Base-by-base conservation (phyloP, 2,797 vertebrate species). In the Poeciliopsis infans region DNA sequence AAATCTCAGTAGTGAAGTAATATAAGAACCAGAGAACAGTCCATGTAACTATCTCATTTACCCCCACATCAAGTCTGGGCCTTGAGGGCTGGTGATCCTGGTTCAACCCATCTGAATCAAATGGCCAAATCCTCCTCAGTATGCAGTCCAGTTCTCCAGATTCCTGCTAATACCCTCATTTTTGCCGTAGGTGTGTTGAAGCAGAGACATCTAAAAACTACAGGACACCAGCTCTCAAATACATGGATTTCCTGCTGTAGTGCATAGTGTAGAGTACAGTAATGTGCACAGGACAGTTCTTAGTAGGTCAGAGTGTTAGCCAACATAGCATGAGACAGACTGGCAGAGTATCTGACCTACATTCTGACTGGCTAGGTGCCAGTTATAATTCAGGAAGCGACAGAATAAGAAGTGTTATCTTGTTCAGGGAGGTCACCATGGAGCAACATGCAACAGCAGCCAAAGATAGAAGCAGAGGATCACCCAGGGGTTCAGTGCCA, bases 331-430 rank as follows among this genome's bases (percentile, higher is more conserved):
- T 75, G 77, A 83, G 86, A 80, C 83, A 8, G 73, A 73, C 87
- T 88, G 87, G 86, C 88, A 61, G 73, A 8, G 25, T 64, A 85
- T 77, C 77, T 89, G 91, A 91, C 90, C 93, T 90, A 91, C 86
- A 89, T 93, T 87, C 80, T 83, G 71, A 31, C 80, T 83, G 79
- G 74, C 83, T 39, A 49, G 70, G 75, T 20, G 75, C 33, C 7
- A 7, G 47, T 57, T 80, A 70, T 3, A 72, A 72, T 78, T 55
- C 43, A n/a, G 70, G 75, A 55, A 25, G 75, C 49, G 2, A 15
- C 57, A 61, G 80, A 73, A 49, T 25, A 15, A 47, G 80, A 59
- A 82, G 78, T 74, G 80, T 80, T 84, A 78, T 80, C 80, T 82
- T 82, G 72, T 76, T 13, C 13, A 0, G 79, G 28, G 61, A n/a